phyloP scores from a whole-genome alignment of 2,888 invertebrate genomes.

The Acrocyrtus sp. region DNA sequence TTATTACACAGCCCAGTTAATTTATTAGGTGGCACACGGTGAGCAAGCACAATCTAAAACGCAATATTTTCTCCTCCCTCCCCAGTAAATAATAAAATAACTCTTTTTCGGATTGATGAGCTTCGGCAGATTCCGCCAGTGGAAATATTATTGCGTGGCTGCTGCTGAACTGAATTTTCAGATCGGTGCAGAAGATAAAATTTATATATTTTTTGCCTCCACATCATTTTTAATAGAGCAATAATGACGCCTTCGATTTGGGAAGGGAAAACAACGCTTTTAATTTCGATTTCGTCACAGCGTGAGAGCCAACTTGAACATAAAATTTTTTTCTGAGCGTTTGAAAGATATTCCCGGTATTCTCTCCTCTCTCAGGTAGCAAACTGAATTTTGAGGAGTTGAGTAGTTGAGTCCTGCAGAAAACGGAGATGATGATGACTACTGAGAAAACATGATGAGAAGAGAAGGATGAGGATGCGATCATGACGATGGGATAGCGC shows the following conservation, averaged over 20 bases:
- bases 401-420: too few species aligned
- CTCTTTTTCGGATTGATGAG: background rate
- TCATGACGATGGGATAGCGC: slow-evolving; percentile 15
- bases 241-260: slow-evolving; percentile 10
- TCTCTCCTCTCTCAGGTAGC: slow-evolving; percentile 12
- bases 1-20: slow-evolving; percentile 6
- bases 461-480: too few species aligned
- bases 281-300: slow-evolving; percentile 26
- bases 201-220: too few species aligned
- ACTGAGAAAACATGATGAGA: too few species aligned
- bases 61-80: slow-evolving; percentile 5
- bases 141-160: slow-evolving; percentile 32
- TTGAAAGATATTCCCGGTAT: background rate
- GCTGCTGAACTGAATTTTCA: slow-evolving; percentile 29
- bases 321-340: background rate
- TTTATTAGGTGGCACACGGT: slow-evolving; percentile 34
- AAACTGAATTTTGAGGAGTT: slow-evolving; percentile 7
- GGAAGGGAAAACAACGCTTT: slow-evolving; percentile 1
- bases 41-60: slow-evolving; percentile 32
- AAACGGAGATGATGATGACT: slow-evolving; percentile 20
- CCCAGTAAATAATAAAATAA: slow-evolving; percentile 15
- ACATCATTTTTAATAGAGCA: too few species aligned
- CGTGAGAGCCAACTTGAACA: slow-evolving; percentile 9
- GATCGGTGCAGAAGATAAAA: slow-evolving; percentile 27
- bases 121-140: slow-evolving; percentile 25